Evolutionary conservation across 1,140 invertebrate species (phyloP).

Genomic region (Chrysopa pallens): DNA sequence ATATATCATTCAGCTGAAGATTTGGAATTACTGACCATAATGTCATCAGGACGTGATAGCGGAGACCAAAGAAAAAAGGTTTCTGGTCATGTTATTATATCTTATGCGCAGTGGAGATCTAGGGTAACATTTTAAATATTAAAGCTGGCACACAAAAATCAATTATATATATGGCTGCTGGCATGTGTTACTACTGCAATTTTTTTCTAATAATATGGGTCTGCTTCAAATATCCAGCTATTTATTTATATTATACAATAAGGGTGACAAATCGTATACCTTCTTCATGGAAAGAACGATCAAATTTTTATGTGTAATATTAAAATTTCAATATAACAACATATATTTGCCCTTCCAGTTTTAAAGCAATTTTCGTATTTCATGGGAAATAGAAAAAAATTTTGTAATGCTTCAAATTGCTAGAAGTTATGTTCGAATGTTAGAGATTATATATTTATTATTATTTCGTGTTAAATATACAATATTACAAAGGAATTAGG

Average conservation of each 20-base stretch:
- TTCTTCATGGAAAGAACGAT: background rate
- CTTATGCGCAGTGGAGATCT: conserved; percentile 24
- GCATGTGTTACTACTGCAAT: background rate
- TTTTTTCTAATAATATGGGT: conserved; percentile 3
- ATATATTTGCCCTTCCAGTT: no score
- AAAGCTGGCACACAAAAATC: background rate
- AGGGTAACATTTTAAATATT: conserved; percentile 17
- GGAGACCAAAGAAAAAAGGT: conserved; percentile 14
- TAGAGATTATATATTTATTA: no score
- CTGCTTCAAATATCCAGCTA: conserved; percentile 1
- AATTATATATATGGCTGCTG: background rate
- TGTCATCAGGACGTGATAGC: conserved; percentile 6
- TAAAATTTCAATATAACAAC: no score
- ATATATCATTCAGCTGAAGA: conserved; percentile 22
- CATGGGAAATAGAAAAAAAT: no score
- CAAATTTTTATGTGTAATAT: background rate
- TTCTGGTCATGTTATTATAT: conserved; percentile 16
- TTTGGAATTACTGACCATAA: conserved; percentile 15
- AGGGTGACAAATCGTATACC: background rate
- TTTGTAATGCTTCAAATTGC: no score
- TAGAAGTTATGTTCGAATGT: no score
- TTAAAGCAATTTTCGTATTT: no score
- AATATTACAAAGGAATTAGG: no score
- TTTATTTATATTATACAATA: background rate
- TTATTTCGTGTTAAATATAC: no score